Base-by-base conservation (phyloP, 1,140 invertebrate species). In the Zaprionus davidi region DNA sequence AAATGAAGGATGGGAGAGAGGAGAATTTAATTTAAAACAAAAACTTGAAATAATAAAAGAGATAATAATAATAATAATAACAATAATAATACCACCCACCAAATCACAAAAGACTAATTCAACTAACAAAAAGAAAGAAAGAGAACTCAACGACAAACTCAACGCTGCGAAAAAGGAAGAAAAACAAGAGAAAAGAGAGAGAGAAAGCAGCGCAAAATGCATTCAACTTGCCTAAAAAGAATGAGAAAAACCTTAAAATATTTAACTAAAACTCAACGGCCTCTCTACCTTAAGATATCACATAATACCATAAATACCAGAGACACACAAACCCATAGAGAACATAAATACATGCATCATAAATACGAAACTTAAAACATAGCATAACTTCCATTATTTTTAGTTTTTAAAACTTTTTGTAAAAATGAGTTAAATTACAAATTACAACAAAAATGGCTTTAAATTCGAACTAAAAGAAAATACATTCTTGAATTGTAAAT, bases 31-130 rank as follows among this genome's bases (percentile, higher is more conserved):
- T 41, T 68, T 46, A 68, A 74, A 53, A 31, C 63, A 78, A 34
- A 70, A 44, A 46, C n/a, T 26, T 26, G 26, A 49, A 66, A 66
- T n/a, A 72, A 38, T 17, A 62, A 36, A 34, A 53, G 36, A 34
- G 56, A 73, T 20, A 20, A 20, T 76, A 20, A 76, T 71, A 41
- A 65, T 66, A 34, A 70, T 51, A 70, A 58, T 36, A 15, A 78
- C 38, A 60, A 79, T 57, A 55, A 77, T 73, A 59, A 75, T 82
- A 86, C 76, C 87, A 87, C 84, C 84, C 84, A 87, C 84, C 84
- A 87, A 87, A 90, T 90, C 84, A 84, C 84, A 78, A 78, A 87
- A 87, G 84, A 87, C 84, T 87, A 87, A 87, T 90, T 87, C 84
- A 87, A 82, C 66, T 55, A 60, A 53, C 66, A 72, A 38, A 34